phyloP scores from a whole-genome alignment of 2,797 vertebrate genomes.

The Hoplostethus atlanticus region DNA sequence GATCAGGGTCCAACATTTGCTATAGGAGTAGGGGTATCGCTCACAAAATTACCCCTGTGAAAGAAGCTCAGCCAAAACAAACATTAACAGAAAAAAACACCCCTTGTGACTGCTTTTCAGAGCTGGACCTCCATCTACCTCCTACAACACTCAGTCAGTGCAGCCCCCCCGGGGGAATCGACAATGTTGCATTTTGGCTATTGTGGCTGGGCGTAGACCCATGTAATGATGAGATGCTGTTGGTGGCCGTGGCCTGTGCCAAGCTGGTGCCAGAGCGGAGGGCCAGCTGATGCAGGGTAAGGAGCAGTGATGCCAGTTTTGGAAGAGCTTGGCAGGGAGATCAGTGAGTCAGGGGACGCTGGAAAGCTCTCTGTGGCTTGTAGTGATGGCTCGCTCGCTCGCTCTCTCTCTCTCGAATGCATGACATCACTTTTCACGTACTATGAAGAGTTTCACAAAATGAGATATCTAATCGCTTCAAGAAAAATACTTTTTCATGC shows the following conservation, averaged over 20 bases:
- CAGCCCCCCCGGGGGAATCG: slow-evolving; percentile 49
- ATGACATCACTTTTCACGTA: no score
- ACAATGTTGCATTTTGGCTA: slow-evolving; percentile 58
- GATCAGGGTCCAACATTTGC: no score
- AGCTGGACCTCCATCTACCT: slow-evolving; percentile 53
- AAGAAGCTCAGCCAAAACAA: slow-evolving; percentile 70
- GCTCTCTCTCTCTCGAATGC: no score
- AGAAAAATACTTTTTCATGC: background rate
- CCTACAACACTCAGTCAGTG: slow-evolving; percentile 34
- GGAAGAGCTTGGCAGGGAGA: slow-evolving; percentile 62
- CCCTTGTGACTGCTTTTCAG: slow-evolving; percentile 58
- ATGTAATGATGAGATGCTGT: slow-evolving; percentile 67
- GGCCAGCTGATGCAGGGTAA: slow-evolving; percentile 65
- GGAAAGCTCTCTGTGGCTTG: slow-evolving; percentile 43
- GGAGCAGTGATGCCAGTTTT: slow-evolving; percentile 69
- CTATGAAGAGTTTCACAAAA: no score
- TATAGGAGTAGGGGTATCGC: background rate
- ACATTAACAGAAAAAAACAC: slow-evolving; percentile 66
- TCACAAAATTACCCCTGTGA: slow-evolving; percentile 33
- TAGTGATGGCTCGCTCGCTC: slow-evolving; percentile 25
- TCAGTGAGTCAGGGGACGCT: slow-evolving; percentile 51
- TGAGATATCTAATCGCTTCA: no score
- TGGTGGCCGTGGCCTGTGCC: slow-evolving; percentile 59
- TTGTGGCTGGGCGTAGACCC: slow-evolving; percentile 68
- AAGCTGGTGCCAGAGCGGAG: slow-evolving; percentile 70